phyloP scores from a whole-genome alignment of 1,140 invertebrate genomes.

The Halesus radiatus region DNA sequence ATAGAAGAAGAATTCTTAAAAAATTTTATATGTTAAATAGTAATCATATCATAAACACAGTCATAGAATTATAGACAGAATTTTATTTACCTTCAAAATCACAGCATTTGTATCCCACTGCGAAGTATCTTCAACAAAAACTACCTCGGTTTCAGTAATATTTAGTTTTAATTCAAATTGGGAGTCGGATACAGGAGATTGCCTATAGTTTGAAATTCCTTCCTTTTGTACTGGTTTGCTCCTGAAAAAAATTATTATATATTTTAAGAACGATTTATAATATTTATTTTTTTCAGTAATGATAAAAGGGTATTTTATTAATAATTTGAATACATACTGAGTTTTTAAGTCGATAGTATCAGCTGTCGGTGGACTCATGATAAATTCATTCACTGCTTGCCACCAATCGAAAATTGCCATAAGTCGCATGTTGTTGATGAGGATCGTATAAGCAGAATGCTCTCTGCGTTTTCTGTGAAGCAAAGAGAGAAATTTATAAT shows the following conservation, averaged over 20 bases:
- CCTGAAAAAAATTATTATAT: slow-evolving; percentile 15
- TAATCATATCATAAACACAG: too few relatives aligned
- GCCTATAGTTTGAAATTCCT: slow-evolving; percentile 30
- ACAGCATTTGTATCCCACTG: slow-evolving; percentile 92
- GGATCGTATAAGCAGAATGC: slow-evolving; percentile 87
- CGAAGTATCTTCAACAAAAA: slow-evolving; percentile 92
- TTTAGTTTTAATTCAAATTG: slow-evolving; percentile 93
- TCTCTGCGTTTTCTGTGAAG: slow-evolving; percentile 74
- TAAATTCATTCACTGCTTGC: slow-evolving; percentile 86
- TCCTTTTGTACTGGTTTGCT: slow-evolving; percentile 31
- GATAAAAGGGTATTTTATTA: background rate
- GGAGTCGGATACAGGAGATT: slow-evolving; percentile 51
- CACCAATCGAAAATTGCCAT: slow-evolving; percentile 96
- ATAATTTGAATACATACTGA: slow-evolving; percentile 31
- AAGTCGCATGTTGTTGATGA: slow-evolving; percentile 95
- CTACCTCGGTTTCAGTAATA: slow-evolving; percentile 94
- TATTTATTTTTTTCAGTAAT: background rate
- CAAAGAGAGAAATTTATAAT: slow-evolving; percentile 11
- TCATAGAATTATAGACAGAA: background rate
- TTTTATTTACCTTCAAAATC: slow-evolving; percentile 82
- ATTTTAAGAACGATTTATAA: background rate
- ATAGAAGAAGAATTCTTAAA: too few relatives aligned
- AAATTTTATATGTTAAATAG: too few relatives aligned
- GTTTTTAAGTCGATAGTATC: slow-evolving; percentile 44
- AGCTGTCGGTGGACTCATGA: slow-evolving; percentile 69